These are phyloP conservation scores for Catharus fuscescens DNA, from an alignment of 2,113 vertebrate genomes.

Conservation along the genomic window DNA sequence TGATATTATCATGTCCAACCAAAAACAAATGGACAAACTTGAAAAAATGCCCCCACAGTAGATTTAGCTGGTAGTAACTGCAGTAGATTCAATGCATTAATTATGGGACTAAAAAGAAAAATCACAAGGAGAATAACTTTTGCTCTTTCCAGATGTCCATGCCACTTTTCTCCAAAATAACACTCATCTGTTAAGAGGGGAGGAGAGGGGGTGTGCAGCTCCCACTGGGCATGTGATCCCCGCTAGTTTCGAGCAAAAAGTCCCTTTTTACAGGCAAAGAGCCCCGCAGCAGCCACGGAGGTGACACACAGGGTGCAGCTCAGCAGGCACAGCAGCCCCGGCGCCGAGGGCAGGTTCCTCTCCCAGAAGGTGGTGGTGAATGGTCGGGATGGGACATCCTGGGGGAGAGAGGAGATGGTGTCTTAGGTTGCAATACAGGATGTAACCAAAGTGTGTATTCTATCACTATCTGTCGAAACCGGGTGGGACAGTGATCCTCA, in stretches of 20 bases:
- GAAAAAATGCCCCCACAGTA: background rate
- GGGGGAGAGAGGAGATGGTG: slow-evolving; percentile 22
- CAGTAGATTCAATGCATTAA: slow-evolving; percentile 36
- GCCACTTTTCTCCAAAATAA: background rate
- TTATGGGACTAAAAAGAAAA: slow-evolving; percentile 31
- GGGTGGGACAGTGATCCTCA: too few species aligned
- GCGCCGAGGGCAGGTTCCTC: slow-evolving; percentile 86
- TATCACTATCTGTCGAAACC: too few species aligned
- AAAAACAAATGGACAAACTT: slow-evolving; percentile 13
- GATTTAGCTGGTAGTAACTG: background rate
- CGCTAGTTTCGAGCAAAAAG: slow-evolving; percentile 39
- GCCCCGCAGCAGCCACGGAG: slow-evolving; percentile 62
- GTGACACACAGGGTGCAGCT: slow-evolving; percentile 77
- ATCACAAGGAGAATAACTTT: background rate
- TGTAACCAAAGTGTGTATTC: too few species aligned
- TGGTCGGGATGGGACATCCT: slow-evolving; percentile 86
- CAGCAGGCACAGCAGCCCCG: slow-evolving; percentile 82
- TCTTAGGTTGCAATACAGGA: too few species aligned
- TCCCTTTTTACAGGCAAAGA: slow-evolving; percentile 83
- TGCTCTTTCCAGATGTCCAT: background rate
- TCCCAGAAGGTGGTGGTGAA: slow-evolving; percentile 88
- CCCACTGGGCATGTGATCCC: background rate
- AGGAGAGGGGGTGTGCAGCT: background rate
- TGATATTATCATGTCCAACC: background rate
- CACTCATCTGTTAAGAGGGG: background rate